Base-by-base conservation (phyloP, 2,888 invertebrate genomes). In the Drosophila leonis region DNA sequence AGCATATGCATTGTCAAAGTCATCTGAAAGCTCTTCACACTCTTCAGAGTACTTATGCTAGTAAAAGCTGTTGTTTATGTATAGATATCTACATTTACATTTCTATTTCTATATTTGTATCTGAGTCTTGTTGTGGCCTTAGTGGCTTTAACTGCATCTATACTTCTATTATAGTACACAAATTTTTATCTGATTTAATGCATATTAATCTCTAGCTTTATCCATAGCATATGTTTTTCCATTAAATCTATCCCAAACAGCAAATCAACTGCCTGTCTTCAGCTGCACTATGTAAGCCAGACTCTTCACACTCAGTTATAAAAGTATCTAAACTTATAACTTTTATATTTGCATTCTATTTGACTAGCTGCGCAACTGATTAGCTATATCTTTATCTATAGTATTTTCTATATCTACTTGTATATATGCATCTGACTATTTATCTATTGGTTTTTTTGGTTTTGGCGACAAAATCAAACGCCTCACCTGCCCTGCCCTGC, bases 401-500 rank as follows among this genome's bases (percentile, higher is more conserved):
- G 27, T 6, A 27, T 4, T 20, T 52, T 5, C 33, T 13, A 13
- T 37, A 27, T 29, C 15, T 54, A 1, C 18, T n/a, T 4, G 7
- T 31, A 13, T 41, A 13, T 13, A 12, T 29, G 29, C 20, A 60
- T 15, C 29, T 39, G 31, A 31, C 20, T 29, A 10, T 55, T 18
- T 52, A 55, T 33, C 66, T 62, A 42, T 59, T 13, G 56, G 33
- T 27, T 31, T 42, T 52, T 42, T 35, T 35, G n/a, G 51, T 8
- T 24, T 44, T 33, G 15, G 33, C 42, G 42, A 35, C 39, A 15
- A 12, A 62, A 15, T 8, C 27, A 27, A 46, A n/a, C 41, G 39
- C 5, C 41, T 59, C 56, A 54, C 44, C 65, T 72, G 72, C 13
- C 37, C 44, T 6, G 37, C 13, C 56, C 62, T 65, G 65, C 18